Evolutionary conservation across 2,797 vertebrate genomes (phyloP).

Genomic region (Eleutherodactylus coqui): DNA sequence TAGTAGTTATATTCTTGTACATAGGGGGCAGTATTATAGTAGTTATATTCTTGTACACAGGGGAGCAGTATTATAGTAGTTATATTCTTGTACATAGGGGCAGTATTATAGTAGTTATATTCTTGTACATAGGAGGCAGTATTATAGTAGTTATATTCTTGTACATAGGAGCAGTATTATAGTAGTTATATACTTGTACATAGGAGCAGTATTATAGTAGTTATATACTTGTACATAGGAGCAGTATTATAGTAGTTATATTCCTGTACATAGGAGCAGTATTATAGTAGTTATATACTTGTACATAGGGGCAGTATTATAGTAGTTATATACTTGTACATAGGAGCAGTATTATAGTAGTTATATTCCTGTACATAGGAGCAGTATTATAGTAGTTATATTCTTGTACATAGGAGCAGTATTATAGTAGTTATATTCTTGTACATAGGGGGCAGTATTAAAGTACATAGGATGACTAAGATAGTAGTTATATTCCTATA

Average conservation of each 20-base stretch:
- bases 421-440: slow-evolving; percentile 21
- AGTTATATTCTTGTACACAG: slow-evolving; percentile 1
- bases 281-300: slow-evolving; percentile 8
- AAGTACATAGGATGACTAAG: neutral
- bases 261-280: neutral
- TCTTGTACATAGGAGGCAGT: too few species aligned
- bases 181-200: too few species aligned
- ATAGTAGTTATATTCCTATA: slow-evolving; percentile 15
- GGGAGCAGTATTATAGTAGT: slow-evolving; percentile 2
- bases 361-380: neutral
- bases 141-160: too few species aligned
- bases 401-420: slow-evolving; percentile 3
- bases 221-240: neutral
- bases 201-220: neutral
- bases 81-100: neutral
- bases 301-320: neutral
- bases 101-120: too few species aligned
- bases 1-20: slow-evolving; percentile 7
- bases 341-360: too few species aligned
- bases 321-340: too few species aligned
- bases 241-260: slow-evolving; percentile 3
- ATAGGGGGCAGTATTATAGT: neutral
- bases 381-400: slow-evolving; percentile 11
- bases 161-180: too few species aligned
- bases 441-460: slow-evolving; percentile 9